Conservation (phyloP, 2,797 vertebrate genomes). For the Hyperoplus lanceolatus region DNA sequence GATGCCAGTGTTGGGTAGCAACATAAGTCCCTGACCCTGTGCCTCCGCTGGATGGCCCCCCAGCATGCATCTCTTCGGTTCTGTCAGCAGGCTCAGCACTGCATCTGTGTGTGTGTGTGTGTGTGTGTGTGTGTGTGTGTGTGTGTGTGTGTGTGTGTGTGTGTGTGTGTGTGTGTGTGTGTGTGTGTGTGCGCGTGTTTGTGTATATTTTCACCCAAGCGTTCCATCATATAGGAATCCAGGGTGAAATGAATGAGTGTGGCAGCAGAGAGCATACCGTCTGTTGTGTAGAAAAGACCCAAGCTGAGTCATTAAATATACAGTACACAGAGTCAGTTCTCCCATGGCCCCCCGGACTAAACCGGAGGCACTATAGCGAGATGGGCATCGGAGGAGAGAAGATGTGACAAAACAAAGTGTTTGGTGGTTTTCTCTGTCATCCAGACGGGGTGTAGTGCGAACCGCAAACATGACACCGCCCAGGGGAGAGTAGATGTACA, state of each 20-base stretch:
- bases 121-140: too few relatives aligned
- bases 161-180: not conserved
- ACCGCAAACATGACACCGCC: slow-evolving; percentile 67
- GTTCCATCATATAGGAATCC: slow-evolving; percentile 19
- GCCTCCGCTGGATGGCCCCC: slow-evolving; percentile 65
- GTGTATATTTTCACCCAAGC: slow-evolving; percentile 3
- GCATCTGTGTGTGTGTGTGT: slow-evolving; percentile 39
- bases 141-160: too few relatives aligned
- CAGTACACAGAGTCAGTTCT: slow-evolving; percentile 49
- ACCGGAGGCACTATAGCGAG: slow-evolving; percentile 31
- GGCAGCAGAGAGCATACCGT: slow-evolving; percentile 10
- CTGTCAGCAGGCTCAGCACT: slow-evolving; percentile 49
- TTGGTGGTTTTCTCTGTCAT: slow-evolving; percentile 38
- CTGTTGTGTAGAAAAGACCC: slow-evolving; percentile 37
- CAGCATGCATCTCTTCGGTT: slow-evolving; percentile 44
- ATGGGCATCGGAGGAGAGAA: slow-evolving; percentile 22
- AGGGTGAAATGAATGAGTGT: slow-evolving; percentile 19
- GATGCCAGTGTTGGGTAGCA: slow-evolving; percentile 62
- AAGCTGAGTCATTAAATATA: slow-evolving; percentile 66
- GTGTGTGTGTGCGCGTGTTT: slow-evolving; percentile 3
- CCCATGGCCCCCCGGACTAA: slow-evolving; percentile 14
- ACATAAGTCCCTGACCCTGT: slow-evolving; percentile 60
- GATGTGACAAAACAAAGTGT: slow-evolving; percentile 43
- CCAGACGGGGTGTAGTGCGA: slow-evolving; percentile 32
- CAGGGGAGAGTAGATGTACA: slow-evolving; percentile 46